A percentile compares a stretch with the other conserved stretches of the same genome.
phyloP scores from a whole-genome alignment of 2,888 invertebrate species.

The Tethea ocularis region DNA sequence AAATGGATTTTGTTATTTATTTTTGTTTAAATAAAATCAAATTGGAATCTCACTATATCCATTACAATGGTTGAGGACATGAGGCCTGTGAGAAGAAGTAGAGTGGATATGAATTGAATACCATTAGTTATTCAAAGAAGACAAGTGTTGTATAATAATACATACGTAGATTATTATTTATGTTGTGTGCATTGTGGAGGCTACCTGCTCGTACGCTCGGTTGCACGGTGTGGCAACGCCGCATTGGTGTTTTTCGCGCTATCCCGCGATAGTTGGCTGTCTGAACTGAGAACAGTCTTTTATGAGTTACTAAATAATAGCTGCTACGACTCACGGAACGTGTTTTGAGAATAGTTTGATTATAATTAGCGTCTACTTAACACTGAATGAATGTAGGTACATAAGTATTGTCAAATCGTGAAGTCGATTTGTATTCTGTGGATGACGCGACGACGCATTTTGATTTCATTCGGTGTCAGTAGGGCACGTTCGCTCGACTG shows the following conservation, averaged over 20 bases:
- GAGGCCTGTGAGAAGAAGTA: slow-evolving; percentile 59
- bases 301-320: slow-evolving; percentile 53
- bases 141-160: slow-evolving; percentile 75
- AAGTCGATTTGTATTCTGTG: slow-evolving; percentile 57
- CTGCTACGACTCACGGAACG: slow-evolving; percentile 42
- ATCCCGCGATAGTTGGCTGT: slow-evolving; percentile 66
- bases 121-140: slow-evolving; percentile 55
- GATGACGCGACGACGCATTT: slow-evolving; percentile 55
- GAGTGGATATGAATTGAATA: too few relatives aligned
- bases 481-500: slow-evolving; percentile 62
- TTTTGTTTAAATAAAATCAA: slow-evolving; percentile 37
- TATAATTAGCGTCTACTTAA: slow-evolving; percentile 53
- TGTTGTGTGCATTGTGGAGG: slow-evolving; percentile 67
- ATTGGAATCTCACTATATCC: slow-evolving; percentile 56
- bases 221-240: slow-evolving; percentile 80
- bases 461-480: slow-evolving; percentile 75
- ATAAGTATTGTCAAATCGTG: slow-evolving; percentile 45
- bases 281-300: slow-evolving; percentile 52
- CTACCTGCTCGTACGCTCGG: slow-evolving; percentile 76
- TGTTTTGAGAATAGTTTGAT: slow-evolving; percentile 58
- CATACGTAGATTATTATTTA: slow-evolving; percentile 44
- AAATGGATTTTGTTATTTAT: slow-evolving; percentile 19
- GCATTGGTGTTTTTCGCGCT: slow-evolving; percentile 76
- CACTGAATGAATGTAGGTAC: slow-evolving; percentile 51
- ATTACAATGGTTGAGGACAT: slow-evolving; percentile 56